phyloP scores from a whole-genome alignment of 2,797 vertebrate species.

The Chelon auratus region DNA sequence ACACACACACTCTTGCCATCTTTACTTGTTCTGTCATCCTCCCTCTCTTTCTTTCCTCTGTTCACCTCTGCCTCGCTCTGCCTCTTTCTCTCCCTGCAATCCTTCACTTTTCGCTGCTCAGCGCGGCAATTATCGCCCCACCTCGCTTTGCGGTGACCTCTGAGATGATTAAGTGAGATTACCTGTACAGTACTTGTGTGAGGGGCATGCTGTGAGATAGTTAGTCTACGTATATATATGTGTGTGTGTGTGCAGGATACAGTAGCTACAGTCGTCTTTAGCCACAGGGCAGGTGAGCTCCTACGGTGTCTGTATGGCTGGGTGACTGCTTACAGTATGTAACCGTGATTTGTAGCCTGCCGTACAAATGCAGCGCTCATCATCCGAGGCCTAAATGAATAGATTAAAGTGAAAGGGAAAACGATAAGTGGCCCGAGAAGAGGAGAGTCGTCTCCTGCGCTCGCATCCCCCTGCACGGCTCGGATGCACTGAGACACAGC shows the following conservation, averaged over 20 bases:
- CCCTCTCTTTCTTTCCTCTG: conserved; percentile 31
- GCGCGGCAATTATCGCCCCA: conserved; percentile 80
- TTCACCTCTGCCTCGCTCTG: conserved; percentile 38
- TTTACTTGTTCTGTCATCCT: conserved; percentile 51
- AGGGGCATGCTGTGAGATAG: conserved; percentile 73
- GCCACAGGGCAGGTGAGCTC: conserved; percentile 77
- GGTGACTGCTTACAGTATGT: conserved; percentile 66
- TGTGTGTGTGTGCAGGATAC: conserved; percentile 33
- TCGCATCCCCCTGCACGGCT: neutral
- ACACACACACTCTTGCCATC: conserved; percentile 41
- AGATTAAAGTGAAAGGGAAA: conserved; percentile 18
- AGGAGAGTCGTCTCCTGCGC: conserved; percentile 22
- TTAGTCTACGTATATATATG: conserved; percentile 35
- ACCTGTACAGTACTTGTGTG: conserved; percentile 78
- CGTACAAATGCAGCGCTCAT: conserved; percentile 42
- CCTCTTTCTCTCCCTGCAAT: conserved; percentile 52
- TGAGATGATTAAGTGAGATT: conserved; percentile 87
- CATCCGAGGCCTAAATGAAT: conserved; percentile 57
- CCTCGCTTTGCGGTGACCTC: conserved; percentile 78
- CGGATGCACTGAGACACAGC: neutral
- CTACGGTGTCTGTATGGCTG: conserved; percentile 72
- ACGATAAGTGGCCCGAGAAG: conserved; percentile 26
- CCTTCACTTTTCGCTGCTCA: conserved; percentile 73
- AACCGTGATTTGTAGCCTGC: conserved; percentile 67
- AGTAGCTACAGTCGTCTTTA: conserved; percentile 72